Percentiles rank a stretch among this genome's conserved stretches.
phyloP scores from a whole-genome alignment of 2,797 vertebrate species.

The Microcaecilia unicolor region DNA sequence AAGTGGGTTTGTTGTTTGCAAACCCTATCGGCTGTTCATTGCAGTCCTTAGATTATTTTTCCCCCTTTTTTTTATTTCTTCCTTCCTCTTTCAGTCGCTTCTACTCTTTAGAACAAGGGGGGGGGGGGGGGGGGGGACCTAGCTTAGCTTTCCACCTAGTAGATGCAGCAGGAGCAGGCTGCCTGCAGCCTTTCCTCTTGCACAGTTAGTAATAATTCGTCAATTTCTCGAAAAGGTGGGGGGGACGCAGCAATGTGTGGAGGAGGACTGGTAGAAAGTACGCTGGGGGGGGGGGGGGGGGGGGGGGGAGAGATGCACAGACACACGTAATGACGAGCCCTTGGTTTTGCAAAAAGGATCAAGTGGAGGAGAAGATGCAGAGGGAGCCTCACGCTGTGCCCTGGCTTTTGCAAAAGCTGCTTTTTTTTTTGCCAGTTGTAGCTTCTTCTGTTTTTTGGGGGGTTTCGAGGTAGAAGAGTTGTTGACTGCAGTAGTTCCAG shows the following conservation, averaged over 20 bases:
- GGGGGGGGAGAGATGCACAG: too few relatives aligned
- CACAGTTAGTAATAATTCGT: slow-evolving; percentile 77
- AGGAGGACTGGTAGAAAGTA: slow-evolving; percentile 18
- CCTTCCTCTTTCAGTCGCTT: slow-evolving; percentile 16
- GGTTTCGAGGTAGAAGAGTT: slow-evolving; percentile 80
- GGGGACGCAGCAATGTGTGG: slow-evolving; percentile 20
- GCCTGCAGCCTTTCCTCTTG: slow-evolving; percentile 68
- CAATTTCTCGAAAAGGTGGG: slow-evolving; percentile 59
- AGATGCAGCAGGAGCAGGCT: slow-evolving; percentile 61
- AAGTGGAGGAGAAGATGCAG: slow-evolving; percentile 12
- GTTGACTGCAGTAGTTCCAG: slow-evolving; percentile 42
- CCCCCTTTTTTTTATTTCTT: slow-evolving; percentile 27
- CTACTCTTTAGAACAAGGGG: slow-evolving; percentile 24
- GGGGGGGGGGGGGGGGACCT: too few relatives aligned
- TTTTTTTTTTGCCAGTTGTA: too few relatives aligned
- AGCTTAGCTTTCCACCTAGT: slow-evolving; percentile 40
- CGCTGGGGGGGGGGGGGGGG: slow-evolving; percentile 30
- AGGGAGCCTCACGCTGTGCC: slow-evolving; percentile 1
- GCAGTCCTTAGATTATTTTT: slow-evolving; percentile 60
- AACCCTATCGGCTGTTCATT: slow-evolving; percentile 60
- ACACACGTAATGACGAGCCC: slow-evolving; percentile 22
- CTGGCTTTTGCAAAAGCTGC: slow-evolving; percentile 24
- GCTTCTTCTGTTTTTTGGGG: slow-evolving; percentile 57
- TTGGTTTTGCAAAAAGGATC: slow-evolving; percentile 25
- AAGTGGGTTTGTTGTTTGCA: slow-evolving; percentile 44